These are phyloP conservation scores for Chorisops tibialis DNA, from an alignment of 2,888 invertebrate species.

Conservation along the genomic window DNA sequence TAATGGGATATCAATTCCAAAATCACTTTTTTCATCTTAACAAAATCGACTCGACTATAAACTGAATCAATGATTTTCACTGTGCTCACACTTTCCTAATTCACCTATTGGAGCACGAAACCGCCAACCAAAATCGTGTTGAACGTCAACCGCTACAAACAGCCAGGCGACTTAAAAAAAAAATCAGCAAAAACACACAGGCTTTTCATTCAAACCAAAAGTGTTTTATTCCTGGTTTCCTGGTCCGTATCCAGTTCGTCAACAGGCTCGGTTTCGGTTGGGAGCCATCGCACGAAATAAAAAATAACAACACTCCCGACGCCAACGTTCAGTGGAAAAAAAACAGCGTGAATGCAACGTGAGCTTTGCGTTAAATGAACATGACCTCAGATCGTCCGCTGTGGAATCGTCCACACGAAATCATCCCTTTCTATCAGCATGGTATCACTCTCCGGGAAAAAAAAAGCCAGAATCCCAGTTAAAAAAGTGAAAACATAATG, in stretches of 20 bases:
- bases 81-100: too few relatives aligned
- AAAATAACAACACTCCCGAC: background rate
- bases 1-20: too few relatives aligned
- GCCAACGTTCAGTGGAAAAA: background rate
- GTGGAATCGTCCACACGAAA: too few relatives aligned
- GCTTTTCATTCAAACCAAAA: constrained; percentile 28
- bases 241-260: constrained; percentile 25
- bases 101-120: constrained; percentile 32
- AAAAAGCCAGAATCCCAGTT: background rate
- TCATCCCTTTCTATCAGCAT: constrained; percentile 2
- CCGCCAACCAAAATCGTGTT: constrained; percentile 34
- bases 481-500: constrained; percentile 22
- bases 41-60: too few relatives aligned
- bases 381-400: background rate
- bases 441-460: constrained; percentile 12
- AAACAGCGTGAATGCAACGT: constrained; percentile 4
- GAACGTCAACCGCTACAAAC: constrained; percentile 28
- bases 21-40: too few relatives aligned
- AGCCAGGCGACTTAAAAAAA: constrained; percentile 11
- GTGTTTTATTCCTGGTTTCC: constrained; percentile 27
- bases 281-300: background rate
- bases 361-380: constrained; percentile 12
- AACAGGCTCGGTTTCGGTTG: constrained; percentile 22
- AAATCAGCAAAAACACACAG: constrained; percentile 10
- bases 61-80: too few relatives aligned